phyloP scores from a whole-genome alignment of 1,140 invertebrate species.

The Andrena cerasifolii region DNA sequence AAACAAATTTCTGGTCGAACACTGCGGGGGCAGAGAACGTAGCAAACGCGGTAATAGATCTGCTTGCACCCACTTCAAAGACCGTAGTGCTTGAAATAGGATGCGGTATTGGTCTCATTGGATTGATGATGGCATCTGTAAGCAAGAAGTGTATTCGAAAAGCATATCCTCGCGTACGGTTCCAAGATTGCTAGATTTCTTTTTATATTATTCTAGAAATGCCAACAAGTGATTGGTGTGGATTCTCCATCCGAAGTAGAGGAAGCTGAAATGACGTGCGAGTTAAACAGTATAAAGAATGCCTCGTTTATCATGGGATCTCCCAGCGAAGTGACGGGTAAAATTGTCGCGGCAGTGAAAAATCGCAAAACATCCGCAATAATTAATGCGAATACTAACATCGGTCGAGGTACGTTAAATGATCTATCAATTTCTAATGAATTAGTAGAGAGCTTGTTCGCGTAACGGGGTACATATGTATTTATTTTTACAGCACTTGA shows the following conservation, averaged over 20 bases:
- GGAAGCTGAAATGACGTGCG: constrained; percentile 78
- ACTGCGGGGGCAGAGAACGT: constrained; percentile 76
- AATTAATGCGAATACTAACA: constrained; percentile 76
- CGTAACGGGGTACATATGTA: neutral
- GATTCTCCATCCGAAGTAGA: constrained; percentile 78
- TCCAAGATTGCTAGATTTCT: constrained; percentile 14
- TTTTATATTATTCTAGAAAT: constrained; percentile 72
- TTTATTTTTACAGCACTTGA: constrained; percentile 74
- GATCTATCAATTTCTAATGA: neutral
- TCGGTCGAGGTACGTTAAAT: constrained; percentile 72
- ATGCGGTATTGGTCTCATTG: constrained; percentile 78
- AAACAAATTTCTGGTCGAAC: constrained; percentile 79
- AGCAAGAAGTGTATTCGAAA: constrained; percentile 51
- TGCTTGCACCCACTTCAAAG: constrained; percentile 71
- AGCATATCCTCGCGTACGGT: neutral
- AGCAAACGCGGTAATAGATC: constrained; percentile 71
- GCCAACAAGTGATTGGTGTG: constrained; percentile 77
- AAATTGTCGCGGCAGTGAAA: constrained; percentile 73
- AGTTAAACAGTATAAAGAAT: constrained; percentile 79
- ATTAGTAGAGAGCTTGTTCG: too few relatives aligned
- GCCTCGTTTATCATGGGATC: constrained; percentile 77
- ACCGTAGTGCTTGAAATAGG: constrained; percentile 79
- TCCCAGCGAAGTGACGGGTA: constrained; percentile 68
- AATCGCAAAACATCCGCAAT: constrained; percentile 72
- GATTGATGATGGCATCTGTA: constrained; percentile 77